Evolutionary conservation across 2,797 vertebrate genomes (phyloP).

Genomic region (Myotis myotis): DNA sequence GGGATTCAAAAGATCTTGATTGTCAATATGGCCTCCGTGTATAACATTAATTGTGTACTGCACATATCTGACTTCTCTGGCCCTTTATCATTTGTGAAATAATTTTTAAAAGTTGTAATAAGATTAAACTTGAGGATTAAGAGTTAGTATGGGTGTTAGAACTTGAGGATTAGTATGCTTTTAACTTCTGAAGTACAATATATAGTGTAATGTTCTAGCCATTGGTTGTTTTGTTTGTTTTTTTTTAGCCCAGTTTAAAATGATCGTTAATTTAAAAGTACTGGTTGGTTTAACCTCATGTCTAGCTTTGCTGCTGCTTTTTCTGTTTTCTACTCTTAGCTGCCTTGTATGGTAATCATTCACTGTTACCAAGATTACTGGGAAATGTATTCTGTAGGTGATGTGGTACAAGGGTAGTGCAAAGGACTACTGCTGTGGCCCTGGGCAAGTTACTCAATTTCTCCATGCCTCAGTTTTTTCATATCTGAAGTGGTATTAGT

Average conservation of each 20-base stretch:
- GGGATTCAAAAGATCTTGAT: neutral
- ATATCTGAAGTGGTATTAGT: neutral
- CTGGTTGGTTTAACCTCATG: neutral
- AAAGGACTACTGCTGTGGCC: neutral
- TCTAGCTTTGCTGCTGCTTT: neutral
- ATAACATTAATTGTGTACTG: neutral
- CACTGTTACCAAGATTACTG: neutral
- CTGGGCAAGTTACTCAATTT: conserved; percentile 28
- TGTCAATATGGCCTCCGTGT: neutral
- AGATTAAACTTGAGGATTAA: neutral
- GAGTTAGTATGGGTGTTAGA: neutral
- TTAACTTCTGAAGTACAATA: neutral
- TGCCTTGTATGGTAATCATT: neutral
- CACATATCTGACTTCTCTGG: neutral
- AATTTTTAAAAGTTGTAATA: neutral
- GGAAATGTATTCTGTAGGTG: neutral
- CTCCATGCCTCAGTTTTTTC: neutral
- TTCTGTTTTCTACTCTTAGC: conserved; percentile 28
- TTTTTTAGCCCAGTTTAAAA: neutral
- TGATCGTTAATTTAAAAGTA: neutral
- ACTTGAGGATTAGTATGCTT: neutral
- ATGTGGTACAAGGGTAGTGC: neutral
- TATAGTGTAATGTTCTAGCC: neutral
- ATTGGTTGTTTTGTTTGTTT: neutral
- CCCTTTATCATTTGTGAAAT: neutral